phyloP scores from a whole-genome alignment of 2,888 invertebrate species.

The Lasioglossum oenotherae region DNA sequence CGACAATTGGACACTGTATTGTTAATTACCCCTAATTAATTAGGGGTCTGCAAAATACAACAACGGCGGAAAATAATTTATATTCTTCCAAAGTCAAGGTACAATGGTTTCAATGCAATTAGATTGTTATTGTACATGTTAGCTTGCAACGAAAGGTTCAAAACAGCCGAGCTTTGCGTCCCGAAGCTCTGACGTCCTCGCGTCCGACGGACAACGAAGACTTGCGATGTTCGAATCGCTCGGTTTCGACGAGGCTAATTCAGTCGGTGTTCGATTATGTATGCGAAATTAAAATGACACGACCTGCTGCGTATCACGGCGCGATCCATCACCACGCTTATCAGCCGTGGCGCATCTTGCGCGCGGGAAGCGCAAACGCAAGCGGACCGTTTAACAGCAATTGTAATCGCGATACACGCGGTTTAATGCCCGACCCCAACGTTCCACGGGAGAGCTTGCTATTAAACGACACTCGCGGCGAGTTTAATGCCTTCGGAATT shows the following conservation, averaged over 20 bases:
- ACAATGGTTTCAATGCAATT: neutral
- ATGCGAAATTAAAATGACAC: neutral
- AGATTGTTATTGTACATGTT: neutral
- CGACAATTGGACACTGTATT: neutral
- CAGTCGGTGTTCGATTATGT: slow-evolving; percentile 11
- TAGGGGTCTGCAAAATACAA: neutral
- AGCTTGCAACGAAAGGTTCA: neutral
- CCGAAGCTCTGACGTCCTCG: neutral
- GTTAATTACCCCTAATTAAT: neutral
- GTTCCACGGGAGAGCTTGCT: neutral
- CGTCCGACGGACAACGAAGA: slow-evolving; percentile 21
- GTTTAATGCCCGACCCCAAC: neutral
- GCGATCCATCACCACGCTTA: slow-evolving; percentile 21
- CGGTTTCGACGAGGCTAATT: slow-evolving; percentile 22
- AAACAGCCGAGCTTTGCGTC: neutral
- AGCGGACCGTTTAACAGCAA: slow-evolving; percentile 20
- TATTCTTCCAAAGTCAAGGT: neutral
- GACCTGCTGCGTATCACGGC: neutral
- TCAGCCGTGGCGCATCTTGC: slow-evolving; percentile 22
- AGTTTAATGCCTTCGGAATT: slow-evolving; percentile 7
- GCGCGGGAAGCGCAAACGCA: slow-evolving; percentile 8
- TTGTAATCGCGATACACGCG: slow-evolving; percentile 1
- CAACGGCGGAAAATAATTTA: neutral
- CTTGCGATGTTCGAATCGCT: neutral
- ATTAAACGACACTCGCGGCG: neutral